phyloP scores from a whole-genome alignment of 2,113 vertebrate genomes.

The Melanostigma gelatinosum region DNA sequence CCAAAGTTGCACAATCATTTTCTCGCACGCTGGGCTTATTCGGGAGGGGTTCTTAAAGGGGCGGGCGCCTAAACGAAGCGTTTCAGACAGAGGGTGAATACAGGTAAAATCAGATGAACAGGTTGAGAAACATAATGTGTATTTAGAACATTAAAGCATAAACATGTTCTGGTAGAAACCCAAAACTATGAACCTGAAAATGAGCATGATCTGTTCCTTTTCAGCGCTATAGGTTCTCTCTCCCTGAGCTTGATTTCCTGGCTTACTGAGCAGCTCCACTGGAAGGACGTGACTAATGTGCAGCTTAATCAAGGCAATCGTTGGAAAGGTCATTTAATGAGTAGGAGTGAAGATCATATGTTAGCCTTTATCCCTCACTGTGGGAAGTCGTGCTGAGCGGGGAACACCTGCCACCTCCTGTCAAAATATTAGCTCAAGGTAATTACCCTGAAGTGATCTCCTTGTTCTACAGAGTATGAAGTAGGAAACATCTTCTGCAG shows the following conservation, averaged over 20 bases:
- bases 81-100: no score
- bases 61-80: no score
- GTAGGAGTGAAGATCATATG: constrained; percentile 74
- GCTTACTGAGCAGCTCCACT: constrained; percentile 40
- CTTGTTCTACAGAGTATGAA: background rate
- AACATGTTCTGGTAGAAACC: background rate
- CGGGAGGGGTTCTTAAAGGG: background rate
- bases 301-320: constrained; percentile 67
- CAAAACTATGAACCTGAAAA: background rate
- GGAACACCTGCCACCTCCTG: constrained; percentile 56
- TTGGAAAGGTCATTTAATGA: constrained; percentile 76
- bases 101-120: no score
- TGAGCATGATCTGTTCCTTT: background rate
- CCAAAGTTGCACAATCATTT: no score
- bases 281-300: constrained; percentile 56
- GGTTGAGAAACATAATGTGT: no score
- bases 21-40: no score
- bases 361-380: constrained; percentile 69
- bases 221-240: background rate
- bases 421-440: constrained; percentile 65
- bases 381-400: constrained; percentile 27
- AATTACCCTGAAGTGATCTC: constrained; percentile 48
- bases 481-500: background rate
- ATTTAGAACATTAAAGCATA: background rate
- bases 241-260: constrained; percentile 22